Conservation (phyloP, 2,888 invertebrate genomes). For the Campoplex nolae region DNA sequence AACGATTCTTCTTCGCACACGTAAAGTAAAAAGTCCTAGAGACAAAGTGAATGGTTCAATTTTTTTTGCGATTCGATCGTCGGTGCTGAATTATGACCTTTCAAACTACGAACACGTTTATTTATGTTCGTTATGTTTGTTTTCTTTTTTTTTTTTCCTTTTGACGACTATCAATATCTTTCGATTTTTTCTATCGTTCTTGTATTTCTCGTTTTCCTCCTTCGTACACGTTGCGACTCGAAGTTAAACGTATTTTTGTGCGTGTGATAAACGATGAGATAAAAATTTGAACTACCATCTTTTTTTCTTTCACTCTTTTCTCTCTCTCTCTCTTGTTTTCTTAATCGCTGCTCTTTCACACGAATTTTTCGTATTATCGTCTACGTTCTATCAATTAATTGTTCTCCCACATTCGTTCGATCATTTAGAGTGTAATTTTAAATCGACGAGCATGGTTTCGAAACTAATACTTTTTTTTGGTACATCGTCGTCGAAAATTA, state of each 20-base stretch:
- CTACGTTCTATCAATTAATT: constrained; percentile 33
- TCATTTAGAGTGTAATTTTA: constrained; percentile 30
- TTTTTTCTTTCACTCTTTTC: neutral
- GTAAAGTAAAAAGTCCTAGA: constrained; percentile 21
- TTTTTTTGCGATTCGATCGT: constrained; percentile 66
- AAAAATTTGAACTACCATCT: constrained; percentile 22
- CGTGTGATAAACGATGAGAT: constrained; percentile 32
- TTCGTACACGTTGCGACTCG: constrained; percentile 55
- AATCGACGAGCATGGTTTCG: constrained; percentile 47
- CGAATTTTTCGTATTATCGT: constrained; percentile 23
- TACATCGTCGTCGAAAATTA: constrained; percentile 63
- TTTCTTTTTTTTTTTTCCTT: constrained; percentile 23
- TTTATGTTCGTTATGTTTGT: constrained; percentile 44
- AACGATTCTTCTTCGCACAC: constrained; percentile 29
- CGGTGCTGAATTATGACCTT: constrained; percentile 58
- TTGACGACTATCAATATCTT: constrained; percentile 28
- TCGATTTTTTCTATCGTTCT: constrained; percentile 4
- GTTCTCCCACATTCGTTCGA: constrained; percentile 31
- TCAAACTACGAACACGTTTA: constrained; percentile 68
- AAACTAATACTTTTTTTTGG: constrained; percentile 69
- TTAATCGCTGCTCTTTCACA: neutral
- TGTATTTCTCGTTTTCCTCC: constrained; percentile 5
- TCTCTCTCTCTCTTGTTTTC: neutral
- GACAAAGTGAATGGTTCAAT: constrained; percentile 38
- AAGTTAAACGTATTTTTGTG: constrained; percentile 56